Percentiles rank a stretch among this genome's conserved stretches.
phyloP scores from a whole-genome alignment of 2,113 vertebrate genomes.

The Pomatostomus ruficeps region DNA sequence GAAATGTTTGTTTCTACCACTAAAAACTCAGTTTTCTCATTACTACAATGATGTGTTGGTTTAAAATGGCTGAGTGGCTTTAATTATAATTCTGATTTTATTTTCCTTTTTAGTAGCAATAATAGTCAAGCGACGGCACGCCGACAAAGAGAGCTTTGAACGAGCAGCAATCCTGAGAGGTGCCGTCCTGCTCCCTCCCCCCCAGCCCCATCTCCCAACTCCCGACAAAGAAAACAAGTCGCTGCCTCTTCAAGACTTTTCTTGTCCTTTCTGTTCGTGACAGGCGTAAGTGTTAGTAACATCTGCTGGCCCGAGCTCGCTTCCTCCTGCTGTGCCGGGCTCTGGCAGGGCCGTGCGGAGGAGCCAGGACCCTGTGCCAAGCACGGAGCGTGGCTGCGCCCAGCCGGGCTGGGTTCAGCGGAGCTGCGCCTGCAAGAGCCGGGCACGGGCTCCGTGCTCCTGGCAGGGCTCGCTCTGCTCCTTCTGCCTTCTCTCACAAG shows the following conservation, averaged over 20 bases:
- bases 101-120: not conserved
- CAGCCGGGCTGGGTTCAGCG: not conserved
- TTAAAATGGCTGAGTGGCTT: not conserved
- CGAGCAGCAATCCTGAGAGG: not conserved
- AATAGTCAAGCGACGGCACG: not conserved
- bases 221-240: conserved; percentile 34
- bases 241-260: conserved; percentile 12
- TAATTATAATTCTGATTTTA: not conserved
- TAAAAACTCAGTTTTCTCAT: not conserved
- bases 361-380: not conserved
- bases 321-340: conserved; percentile 7
- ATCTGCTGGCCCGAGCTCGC: conserved; percentile 37
- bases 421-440: not conserved
- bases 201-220: not conserved
- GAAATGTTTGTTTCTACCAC: not conserved
- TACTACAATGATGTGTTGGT: not conserved
- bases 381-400: not conserved
- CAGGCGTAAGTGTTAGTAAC: conserved; percentile 28
- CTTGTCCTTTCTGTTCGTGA: conserved; percentile 38
- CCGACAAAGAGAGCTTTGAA: not conserved
- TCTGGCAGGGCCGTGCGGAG: not conserved
- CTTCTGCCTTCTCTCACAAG: not conserved
- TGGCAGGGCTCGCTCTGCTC: not conserved
- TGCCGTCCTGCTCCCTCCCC: not conserved
- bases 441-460: not conserved